Conservation (phyloP, 2,797 vertebrate genomes). For the Botia almorhae region DNA sequence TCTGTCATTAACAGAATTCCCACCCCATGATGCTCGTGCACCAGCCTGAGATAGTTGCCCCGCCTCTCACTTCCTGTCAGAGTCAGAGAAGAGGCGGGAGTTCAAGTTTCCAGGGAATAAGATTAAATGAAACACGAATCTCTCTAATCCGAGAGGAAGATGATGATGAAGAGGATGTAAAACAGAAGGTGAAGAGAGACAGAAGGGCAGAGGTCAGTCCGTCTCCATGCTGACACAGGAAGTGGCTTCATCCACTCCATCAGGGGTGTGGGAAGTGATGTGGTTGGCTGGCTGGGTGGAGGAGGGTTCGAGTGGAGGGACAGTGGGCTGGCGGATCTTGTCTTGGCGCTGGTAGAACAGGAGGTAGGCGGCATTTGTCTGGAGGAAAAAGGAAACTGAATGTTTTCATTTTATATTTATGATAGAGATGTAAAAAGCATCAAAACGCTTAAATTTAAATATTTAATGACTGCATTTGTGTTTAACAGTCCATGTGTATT, state of each 20-base stretch:
- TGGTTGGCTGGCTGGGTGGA: constrained; percentile 55
- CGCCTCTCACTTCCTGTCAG: constrained; percentile 39
- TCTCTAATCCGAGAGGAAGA: constrained; percentile 41
- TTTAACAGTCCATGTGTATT: no score
- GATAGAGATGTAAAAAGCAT: no score
- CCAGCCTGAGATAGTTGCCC: constrained; percentile 64
- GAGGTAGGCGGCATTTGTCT: constrained; percentile 90
- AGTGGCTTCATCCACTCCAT: constrained; percentile 53
- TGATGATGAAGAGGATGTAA: not conserved
- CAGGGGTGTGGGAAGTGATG: constrained; percentile 60
- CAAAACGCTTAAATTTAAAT: no score
- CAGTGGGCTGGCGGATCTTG: constrained; percentile 76
- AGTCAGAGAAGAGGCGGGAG: constrained; percentile 55
- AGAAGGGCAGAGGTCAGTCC: constrained; percentile 63
- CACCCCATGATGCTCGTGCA: constrained; percentile 51
- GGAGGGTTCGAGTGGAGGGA: constrained; percentile 58
- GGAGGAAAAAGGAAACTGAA: constrained; percentile 11
- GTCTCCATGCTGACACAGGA: constrained; percentile 75
- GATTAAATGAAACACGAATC: constrained; percentile 40
- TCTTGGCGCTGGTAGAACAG: constrained; percentile 90
- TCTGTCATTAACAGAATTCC: not conserved
- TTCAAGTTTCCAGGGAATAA: constrained; percentile 65
- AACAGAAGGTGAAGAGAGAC: constrained; percentile 14
- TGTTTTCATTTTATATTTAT: no score
- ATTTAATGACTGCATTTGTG: no score